Evolutionary conservation across 2,797 vertebrate species (phyloP).

Genomic region (Setipinna tenuifilis): DNA sequence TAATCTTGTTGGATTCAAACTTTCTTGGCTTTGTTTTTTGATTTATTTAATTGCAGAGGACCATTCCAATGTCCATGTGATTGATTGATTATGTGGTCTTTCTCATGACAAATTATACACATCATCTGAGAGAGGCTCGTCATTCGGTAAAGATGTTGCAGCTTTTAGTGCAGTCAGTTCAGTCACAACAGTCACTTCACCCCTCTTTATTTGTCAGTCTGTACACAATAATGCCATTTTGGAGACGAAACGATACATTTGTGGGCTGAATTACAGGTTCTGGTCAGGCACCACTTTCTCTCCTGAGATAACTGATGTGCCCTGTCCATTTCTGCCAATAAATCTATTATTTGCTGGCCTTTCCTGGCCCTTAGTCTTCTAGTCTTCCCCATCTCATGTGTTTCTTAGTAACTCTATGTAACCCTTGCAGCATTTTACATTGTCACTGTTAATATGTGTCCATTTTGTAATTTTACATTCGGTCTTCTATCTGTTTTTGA

Average conservation of each 20-base stretch:
- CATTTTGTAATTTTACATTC: too few species aligned
- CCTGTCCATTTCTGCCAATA: too few species aligned
- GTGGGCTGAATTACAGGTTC: too few species aligned
- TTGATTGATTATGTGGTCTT: not conserved
- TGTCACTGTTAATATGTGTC: too few species aligned
- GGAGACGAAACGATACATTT: not conserved
- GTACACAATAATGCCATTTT: not conserved
- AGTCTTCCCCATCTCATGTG: too few species aligned
- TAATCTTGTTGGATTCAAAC: not conserved
- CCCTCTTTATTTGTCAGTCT: not conserved
- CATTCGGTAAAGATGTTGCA: not conserved
- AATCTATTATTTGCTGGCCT: too few species aligned
- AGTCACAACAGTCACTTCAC: not conserved
- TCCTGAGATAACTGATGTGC: too few species aligned
- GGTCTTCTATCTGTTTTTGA: too few species aligned
- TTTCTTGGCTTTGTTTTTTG: not conserved
- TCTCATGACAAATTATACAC: not conserved
- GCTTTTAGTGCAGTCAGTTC: not conserved
- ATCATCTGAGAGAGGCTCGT: not conserved
- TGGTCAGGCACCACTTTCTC: not conserved
- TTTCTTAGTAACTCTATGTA: too few species aligned
- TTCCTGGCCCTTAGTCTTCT: too few species aligned
- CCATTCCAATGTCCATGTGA: not conserved
- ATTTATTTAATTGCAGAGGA: not conserved
- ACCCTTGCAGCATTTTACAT: too few species aligned